phyloP scores from a whole-genome alignment of 1,140 invertebrate genomes.

The Neodiprion lecontei region DNA sequence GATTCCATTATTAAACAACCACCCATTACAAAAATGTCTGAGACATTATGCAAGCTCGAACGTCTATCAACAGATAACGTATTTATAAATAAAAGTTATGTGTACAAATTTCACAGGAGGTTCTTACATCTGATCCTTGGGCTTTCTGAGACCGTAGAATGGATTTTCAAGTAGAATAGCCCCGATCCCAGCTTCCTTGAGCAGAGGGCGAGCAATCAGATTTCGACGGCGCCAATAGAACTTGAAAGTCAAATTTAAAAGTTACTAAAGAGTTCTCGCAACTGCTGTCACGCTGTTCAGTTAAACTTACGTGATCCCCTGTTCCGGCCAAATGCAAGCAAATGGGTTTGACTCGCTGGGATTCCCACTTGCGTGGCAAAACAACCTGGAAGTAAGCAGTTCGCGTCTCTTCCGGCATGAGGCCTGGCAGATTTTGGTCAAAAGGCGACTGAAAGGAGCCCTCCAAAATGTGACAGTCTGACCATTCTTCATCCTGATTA shows the following conservation, averaged over 20 bases:
- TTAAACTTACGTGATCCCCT: conserved; percentile 90
- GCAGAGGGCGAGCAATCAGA: conserved; percentile 88
- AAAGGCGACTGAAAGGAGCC: conserved; percentile 91
- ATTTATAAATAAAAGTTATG: not conserved
- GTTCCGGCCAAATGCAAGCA: conserved; percentile 96
- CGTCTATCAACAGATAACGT: conserved; percentile 68
- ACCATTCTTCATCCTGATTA: conserved; percentile 75
- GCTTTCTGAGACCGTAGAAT: conserved; percentile 94
- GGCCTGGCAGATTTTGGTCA: conserved; percentile 79
- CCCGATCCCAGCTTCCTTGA: conserved; percentile 90
- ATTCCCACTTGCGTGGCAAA: conserved; percentile 81
- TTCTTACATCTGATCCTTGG: conserved; percentile 87
- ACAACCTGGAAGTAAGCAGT: conserved; percentile 86
- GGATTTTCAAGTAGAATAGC: conserved; percentile 97
- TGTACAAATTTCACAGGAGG: conserved; percentile 18
- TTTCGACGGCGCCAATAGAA: conserved; percentile 90
- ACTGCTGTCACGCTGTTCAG: not conserved
- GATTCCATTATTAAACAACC: conserved; percentile 95
- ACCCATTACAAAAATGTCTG: conserved; percentile 99
- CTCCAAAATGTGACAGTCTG: conserved; percentile 81
- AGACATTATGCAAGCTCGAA: conserved; percentile 93
- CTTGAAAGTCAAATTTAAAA: conserved; percentile 63
- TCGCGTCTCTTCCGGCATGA: conserved; percentile 85
- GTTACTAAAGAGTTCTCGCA: too few relatives aligned
- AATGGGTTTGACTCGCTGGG: conserved; percentile 77